These are phyloP conservation scores for Eupithecia tripunctaria DNA, from an alignment of 2,888 invertebrate species.

Conservation along the genomic window DNA sequence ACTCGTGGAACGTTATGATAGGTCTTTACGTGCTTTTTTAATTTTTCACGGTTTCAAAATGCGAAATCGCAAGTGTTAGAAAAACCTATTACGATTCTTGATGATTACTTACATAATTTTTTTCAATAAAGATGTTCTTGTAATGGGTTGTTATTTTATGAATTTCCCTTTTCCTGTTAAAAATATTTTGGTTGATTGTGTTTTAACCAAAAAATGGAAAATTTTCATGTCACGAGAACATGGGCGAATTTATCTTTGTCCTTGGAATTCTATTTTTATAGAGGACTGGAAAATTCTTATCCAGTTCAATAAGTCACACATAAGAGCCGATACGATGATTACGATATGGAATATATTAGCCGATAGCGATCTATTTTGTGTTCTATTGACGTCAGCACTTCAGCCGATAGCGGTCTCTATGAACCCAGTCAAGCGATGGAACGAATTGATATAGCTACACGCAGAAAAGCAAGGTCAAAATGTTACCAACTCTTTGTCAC, in stretches of 20 bases:
- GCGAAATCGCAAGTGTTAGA: neutral
- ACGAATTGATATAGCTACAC: conserved; percentile 33
- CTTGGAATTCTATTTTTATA: conserved; percentile 13
- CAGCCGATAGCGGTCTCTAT: conserved; percentile 42
- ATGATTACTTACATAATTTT: no score
- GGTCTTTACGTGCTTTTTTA: conserved; percentile 62
- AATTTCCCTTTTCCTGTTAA: neutral
- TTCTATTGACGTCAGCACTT: conserved; percentile 45
- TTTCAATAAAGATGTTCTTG: neutral
- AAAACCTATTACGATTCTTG: neutral
- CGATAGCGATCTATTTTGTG: conserved; percentile 37
- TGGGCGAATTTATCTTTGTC: conserved; percentile 14
- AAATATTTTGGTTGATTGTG: neutral
- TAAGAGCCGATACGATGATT: conserved; percentile 33
- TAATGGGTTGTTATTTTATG: conserved; percentile 6
- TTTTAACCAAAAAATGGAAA: neutral
- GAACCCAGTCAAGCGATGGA: conserved; percentile 31
- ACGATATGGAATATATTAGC: conserved; percentile 35
- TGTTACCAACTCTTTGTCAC: conserved; percentile 27
- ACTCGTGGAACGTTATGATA: conserved; percentile 76
- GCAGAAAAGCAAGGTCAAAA: conserved; percentile 38
- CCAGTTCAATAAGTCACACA: conserved; percentile 33
- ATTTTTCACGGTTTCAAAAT: conserved; percentile 7
- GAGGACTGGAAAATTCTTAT: conserved; percentile 34
- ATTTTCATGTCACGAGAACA: neutral